Conservation (phyloP, 1,140 invertebrate genomes). For the Globodera ellingtonae region DNA sequence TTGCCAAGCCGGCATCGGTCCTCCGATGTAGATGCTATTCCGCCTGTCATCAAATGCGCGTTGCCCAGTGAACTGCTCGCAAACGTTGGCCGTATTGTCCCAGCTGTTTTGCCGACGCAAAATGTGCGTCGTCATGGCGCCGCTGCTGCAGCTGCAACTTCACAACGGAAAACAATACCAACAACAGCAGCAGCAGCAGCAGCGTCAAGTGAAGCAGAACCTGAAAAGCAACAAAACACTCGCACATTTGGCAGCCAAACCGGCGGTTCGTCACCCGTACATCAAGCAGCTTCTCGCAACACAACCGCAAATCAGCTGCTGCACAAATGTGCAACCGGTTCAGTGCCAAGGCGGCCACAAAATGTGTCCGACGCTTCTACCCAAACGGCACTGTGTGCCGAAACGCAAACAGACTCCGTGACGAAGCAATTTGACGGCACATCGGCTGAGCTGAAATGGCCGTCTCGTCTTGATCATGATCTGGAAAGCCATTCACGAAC, state of each 20-base stretch:
- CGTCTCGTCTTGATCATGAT: too few species aligned
- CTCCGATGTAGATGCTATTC: constrained; percentile 39
- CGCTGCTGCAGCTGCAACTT: background rate
- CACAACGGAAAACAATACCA: background rate
- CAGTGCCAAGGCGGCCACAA: too few species aligned
- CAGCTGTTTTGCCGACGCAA: background rate
- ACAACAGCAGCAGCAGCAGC: background rate
- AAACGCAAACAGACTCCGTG: constrained; percentile 22
- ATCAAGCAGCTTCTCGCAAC: background rate
- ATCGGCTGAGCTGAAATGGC: background rate
- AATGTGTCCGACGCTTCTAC: constrained; percentile 7
- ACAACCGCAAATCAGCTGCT: background rate
- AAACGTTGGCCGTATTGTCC: constrained; percentile 43
- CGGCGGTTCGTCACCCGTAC: background rate
- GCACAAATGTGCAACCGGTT: background rate
- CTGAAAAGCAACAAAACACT: background rate
- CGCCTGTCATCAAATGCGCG: constrained; percentile 49
- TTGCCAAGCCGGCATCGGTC: constrained; percentile 41
- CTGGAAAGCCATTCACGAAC: background rate
- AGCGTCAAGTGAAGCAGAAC: background rate
- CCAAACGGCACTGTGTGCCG: constrained; percentile 25
- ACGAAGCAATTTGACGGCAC: background rate
- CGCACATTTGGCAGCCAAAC: constrained; percentile 18
- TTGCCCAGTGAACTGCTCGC: constrained; percentile 47
- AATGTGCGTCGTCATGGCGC: background rate